Conservation (phyloP, 1,140 invertebrate genomes). For the Lethocerus indicus region DNA sequence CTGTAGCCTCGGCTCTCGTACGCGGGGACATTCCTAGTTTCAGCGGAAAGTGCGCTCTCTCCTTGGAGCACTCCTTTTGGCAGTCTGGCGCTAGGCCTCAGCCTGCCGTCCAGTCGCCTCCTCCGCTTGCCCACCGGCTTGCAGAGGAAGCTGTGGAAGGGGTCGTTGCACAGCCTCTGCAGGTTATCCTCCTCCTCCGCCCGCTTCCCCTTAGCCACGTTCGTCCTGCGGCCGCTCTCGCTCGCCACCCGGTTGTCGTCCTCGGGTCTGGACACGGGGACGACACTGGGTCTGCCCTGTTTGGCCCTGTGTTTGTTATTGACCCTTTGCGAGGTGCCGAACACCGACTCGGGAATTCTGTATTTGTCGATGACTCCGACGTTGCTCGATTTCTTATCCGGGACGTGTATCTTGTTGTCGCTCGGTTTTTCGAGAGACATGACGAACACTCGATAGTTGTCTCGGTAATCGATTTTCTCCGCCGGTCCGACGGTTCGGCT, state of each 20-base stretch:
- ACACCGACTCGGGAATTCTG: background rate
- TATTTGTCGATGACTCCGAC: background rate
- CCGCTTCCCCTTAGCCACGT: no score
- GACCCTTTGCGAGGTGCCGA: background rate
- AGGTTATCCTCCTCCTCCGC: no score
- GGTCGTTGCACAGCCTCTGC: constrained; percentile 14
- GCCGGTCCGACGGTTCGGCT: no score
- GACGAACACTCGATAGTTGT: no score
- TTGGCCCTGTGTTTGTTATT: background rate
- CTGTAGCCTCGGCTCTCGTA: background rate
- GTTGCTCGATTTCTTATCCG: no score
- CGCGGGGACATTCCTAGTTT: background rate
- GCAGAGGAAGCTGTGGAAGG: constrained; percentile 16
- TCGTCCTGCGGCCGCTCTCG: background rate
- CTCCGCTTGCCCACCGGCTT: constrained; percentile 10
- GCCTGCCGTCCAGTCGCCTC: constrained; percentile 11
- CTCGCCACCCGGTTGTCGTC: background rate
- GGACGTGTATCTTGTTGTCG: no score
- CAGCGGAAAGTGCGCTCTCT: background rate
- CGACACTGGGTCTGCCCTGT: background rate
- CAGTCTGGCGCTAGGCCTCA: constrained; percentile 11
- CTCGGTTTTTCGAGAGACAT: no score
- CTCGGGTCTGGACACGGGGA: no score
- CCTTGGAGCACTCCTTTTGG: constrained; percentile 8
- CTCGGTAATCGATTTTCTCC: no score